A percentile compares a stretch with the other conserved stretches of the same genome.
Evolutionary conservation across 2,888 invertebrate genomes (phyloP).

Genomic region (Drosophila sordidula): DNA sequence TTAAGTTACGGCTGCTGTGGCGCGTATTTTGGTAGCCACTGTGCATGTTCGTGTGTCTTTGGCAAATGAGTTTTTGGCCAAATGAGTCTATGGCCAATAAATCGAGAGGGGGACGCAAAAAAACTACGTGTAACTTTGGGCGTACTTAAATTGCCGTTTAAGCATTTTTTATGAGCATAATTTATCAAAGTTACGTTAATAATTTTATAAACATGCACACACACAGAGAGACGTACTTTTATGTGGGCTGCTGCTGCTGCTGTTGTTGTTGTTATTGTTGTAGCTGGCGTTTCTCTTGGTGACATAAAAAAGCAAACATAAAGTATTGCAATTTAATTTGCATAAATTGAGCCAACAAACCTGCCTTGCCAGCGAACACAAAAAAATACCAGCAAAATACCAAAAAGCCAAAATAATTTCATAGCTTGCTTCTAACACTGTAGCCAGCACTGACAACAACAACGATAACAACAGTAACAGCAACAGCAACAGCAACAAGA

Average conservation of each 20-base stretch:
- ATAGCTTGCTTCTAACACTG: conserved; percentile 65
- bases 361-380: conserved; percentile 15
- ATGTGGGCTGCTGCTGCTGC: conserved; percentile 49
- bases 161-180: conserved; percentile 77
- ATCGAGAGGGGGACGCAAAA: conserved; percentile 37
- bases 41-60: conserved; percentile 56
- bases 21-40: conserved; percentile 74
- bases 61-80: conserved; percentile 65
- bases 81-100: conserved; percentile 73
- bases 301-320: conserved; percentile 59
- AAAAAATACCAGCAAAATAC: conserved; percentile 61
- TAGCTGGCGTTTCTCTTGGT: conserved; percentile 24
- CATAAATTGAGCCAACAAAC: conserved; percentile 70
- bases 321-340: conserved; percentile 79
- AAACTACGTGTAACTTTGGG: conserved; percentile 65
- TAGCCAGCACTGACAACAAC: conserved; percentile 44
- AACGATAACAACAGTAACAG: conserved; percentile 21
- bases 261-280: conserved; percentile 6
- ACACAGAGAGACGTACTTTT: conserved; percentile 17
- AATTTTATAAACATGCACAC: conserved; percentile 60
- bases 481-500: conserved; percentile 1
- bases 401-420: conserved; percentile 69
- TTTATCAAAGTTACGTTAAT: conserved; percentile 79
- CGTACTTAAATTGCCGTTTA: conserved; percentile 78
- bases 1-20: conserved; percentile 46